Base-by-base conservation (phyloP, 2,113 vertebrate species). In the Odontesthes bonariensis region DNA sequence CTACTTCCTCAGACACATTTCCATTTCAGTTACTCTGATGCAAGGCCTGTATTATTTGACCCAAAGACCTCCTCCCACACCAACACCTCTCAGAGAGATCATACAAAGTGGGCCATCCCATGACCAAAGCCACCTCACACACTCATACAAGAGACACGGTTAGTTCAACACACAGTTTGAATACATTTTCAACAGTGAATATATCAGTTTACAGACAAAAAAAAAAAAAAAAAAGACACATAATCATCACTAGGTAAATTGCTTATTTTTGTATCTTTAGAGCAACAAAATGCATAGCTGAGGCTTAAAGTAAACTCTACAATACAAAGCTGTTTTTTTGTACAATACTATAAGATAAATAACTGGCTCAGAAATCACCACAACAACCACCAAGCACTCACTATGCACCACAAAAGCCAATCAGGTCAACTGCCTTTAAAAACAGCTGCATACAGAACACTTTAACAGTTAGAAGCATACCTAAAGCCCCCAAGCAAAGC, bases 111-210 rank as follows among this genome's bases (percentile, higher is more conserved):
- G 69, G 54, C 70, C 70, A 71, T 65, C 62, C 73, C 64, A 70
- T 73, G 80, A 84, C 82, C 85, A 84, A 84, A 75, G 83, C 79
- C 78, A 87, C 70, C 79, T 77, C 90, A 88, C 89, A 87, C 90
- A 92, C 77, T 84, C 90, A 86, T 65, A 89, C 84, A 82, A 68
- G 54, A 88, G 19, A 90, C 74, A 91, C 27, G 60, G 79, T 93
- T 90, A 91, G 78, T 86, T 75, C 61, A 77, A 83, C n/a, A 56
- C 54, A 87, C 79, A 88, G 53, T 49, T 51, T 56, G 44, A 82
- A 11, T 14, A 85, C 71, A 89, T 72, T 73, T 16, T 77, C 9
- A 70, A 46, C 14, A 61, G 57, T 59, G 0, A 64, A 56, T 23
- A 66, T n/a, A 72, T 23, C 33, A n/a, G 22, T 20, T 49, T 19